A percentile compares a stretch with the other conserved stretches of the same genome.
phyloP scores from a whole-genome alignment of 2,797 vertebrate species.

The Xenops minutus region DNA sequence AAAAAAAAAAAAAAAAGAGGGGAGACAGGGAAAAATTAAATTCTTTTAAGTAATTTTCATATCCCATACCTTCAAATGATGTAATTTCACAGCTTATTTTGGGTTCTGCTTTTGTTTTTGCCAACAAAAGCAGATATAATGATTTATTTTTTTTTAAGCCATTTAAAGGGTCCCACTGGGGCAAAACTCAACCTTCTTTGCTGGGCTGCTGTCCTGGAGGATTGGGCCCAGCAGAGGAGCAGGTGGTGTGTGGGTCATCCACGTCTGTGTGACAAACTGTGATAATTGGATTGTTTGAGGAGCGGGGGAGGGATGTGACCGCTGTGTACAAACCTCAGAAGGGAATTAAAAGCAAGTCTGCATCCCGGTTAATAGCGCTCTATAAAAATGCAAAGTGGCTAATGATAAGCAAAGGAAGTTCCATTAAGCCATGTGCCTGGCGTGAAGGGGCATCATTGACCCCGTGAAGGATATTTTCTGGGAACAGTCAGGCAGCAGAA shows the following conservation, averaged over 20 bases:
- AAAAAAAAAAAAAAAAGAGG: not conserved
- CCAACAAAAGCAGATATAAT: not conserved
- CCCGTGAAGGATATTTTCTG: not conserved
- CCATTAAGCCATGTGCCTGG: slow-evolving; percentile 12
- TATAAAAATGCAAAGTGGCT: slow-evolving; percentile 50
- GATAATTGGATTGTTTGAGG: slow-evolving; percentile 68
- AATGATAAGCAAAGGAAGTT: slow-evolving; percentile 60
- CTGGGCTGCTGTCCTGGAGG: not conserved
- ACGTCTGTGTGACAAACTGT: slow-evolving; percentile 34
- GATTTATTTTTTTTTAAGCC: not conserved
- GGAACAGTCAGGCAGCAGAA: slow-evolving; percentile 10
- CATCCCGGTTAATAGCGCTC: slow-evolving; percentile 1
- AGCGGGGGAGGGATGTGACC: not conserved
- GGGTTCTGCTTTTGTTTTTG: not conserved
- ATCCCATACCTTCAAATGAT: slow-evolving; percentile 25
- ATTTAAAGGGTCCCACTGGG: not conserved
- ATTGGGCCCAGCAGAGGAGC: not conserved
- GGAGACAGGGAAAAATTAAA: not conserved
- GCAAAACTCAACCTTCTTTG: not conserved
- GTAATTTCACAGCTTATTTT: not conserved
- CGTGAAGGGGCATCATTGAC: not conserved
- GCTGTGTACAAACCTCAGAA: slow-evolving; percentile 17
- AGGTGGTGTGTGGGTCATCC: slow-evolving; percentile 22
- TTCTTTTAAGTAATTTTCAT: not conserved
- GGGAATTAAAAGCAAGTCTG: slow-evolving; percentile 33